Evolutionary conservation across 2,797 vertebrate genomes (phyloP).

Genomic region (Serranus cabrilla): DNA sequence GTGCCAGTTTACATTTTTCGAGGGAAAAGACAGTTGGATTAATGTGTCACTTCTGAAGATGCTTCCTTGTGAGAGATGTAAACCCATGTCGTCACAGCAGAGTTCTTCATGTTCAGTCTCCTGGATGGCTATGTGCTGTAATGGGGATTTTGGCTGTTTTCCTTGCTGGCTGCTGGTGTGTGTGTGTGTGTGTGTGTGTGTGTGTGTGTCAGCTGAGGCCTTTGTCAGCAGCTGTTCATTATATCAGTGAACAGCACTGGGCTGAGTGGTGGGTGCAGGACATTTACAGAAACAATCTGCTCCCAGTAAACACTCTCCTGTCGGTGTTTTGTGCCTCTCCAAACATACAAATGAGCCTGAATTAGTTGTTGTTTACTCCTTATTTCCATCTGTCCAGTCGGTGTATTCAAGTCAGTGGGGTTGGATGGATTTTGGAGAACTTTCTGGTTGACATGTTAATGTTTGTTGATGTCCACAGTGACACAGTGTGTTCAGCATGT

Average conservation of each 20-base stretch:
- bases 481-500: neutral
- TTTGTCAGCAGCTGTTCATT: conserved; percentile 64
- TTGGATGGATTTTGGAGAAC: conserved; percentile 24
- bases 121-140: conserved; percentile 14
- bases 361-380: conserved; percentile 24
- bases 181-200: conserved; percentile 20
- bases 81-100: conserved; percentile 10
- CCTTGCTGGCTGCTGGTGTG: conserved; percentile 7
- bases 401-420: neutral
- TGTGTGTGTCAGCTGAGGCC: conserved; percentile 35
- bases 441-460: neutral
- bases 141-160: conserved; percentile 32
- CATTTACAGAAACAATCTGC: conserved; percentile 59
- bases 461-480: conserved; percentile 12
- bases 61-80: neutral
- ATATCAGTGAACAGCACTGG: conserved; percentile 34
- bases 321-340: conserved; percentile 39
- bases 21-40: neutral
- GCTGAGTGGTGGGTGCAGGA: conserved; percentile 37
- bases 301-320: conserved; percentile 47
- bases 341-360: conserved; percentile 50
- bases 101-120: conserved; percentile 1
- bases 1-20: neutral
- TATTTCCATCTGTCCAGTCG: conserved; percentile 35
- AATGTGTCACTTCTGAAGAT: neutral